Base-by-base conservation (phyloP, 2,888 invertebrate genomes). In the Hoplodrina blanda region DNA sequence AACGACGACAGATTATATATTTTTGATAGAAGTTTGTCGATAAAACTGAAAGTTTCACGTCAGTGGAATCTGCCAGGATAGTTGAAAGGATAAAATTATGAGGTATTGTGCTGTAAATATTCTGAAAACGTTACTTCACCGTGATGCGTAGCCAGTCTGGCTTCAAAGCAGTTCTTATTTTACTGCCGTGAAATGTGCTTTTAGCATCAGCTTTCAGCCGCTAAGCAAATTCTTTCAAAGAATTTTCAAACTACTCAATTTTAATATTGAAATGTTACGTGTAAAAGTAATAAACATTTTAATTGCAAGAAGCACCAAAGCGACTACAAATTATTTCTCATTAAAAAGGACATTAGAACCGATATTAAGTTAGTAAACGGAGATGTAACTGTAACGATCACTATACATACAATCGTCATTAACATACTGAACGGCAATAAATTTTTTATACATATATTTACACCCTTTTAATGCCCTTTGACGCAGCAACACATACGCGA, bases 381-480 rank as follows among this genome's bases (percentile, higher is more conserved):
- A 73, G 62, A 74, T 63, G 81, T 53, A 70, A 80, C 76, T 82
- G 76, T 81, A 84, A 85, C 82, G 79, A 85, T 83, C 77, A 80
- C 80, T 81, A 84, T 86, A 82, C 85, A 85, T 82, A 85, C 85
- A 85, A 85, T 84, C 78, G 73, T 84, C 80, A 79, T 83, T 83
- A 80, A 73, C 70, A 78, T 77, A 83, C 75, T 79, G 62, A 69
- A 49, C 63, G 25, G 66, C 85, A 79, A 84, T 87, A 80, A 88
- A 85, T 80, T 82, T 78, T 83, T 76, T 83, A 84, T 89, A 91
- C 86, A 91, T 92, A 91, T 86, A 89, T 92, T 91, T 87, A 92
- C 92, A 92, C 93, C 94, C 94, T 91, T 93, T 91, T 91, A 87
- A 89, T 88, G 87, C 88, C 87, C 87, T 89, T 88, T 89, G 87